Percentiles rank a stretch among this genome's conserved stretches.
phyloP scores from a whole-genome alignment of 1,140 invertebrate species.

The Pygmarrhopalites habei region DNA sequence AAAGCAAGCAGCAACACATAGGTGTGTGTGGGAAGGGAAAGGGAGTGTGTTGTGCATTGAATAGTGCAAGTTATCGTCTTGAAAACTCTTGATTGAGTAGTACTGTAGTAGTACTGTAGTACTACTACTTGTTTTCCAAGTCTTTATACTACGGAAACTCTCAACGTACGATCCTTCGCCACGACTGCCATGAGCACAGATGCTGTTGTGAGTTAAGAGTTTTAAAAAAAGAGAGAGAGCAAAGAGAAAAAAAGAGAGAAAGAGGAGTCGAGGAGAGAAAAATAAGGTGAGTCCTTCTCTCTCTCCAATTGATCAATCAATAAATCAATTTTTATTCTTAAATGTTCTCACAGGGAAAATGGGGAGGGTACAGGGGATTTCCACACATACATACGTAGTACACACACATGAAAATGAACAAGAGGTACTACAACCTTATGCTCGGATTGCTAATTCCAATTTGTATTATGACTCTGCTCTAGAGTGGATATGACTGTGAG shows the following conservation, averaged over 20 bases:
- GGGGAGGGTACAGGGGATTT: not conserved
- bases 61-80: not conserved
- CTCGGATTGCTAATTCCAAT: not conserved
- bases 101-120: too few relatives aligned
- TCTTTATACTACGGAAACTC: too few relatives aligned
- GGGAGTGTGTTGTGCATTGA: not conserved
- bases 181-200: too few relatives aligned
- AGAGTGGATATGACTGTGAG: not conserved
- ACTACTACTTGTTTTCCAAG: too few relatives aligned
- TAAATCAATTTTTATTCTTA: slow-evolving; percentile 9
- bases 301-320: slow-evolving; percentile 2
- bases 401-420: too few relatives aligned
- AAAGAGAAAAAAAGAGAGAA: not conserved
- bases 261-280: not conserved
- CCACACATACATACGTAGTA: too few relatives aligned
- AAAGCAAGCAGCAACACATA: too few relatives aligned
- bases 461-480: not conserved
- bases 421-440: not conserved
- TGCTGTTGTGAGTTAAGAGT: too few relatives aligned
- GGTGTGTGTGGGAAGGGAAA: too few relatives aligned
- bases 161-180: too few relatives aligned
- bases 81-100: too few relatives aligned
- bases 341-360: not conserved
- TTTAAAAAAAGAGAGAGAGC: slow-evolving; percentile 5
- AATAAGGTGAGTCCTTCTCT: not conserved